phyloP scores from a whole-genome alignment of 2,888 invertebrate species.

The Tetropium fuscum region DNA sequence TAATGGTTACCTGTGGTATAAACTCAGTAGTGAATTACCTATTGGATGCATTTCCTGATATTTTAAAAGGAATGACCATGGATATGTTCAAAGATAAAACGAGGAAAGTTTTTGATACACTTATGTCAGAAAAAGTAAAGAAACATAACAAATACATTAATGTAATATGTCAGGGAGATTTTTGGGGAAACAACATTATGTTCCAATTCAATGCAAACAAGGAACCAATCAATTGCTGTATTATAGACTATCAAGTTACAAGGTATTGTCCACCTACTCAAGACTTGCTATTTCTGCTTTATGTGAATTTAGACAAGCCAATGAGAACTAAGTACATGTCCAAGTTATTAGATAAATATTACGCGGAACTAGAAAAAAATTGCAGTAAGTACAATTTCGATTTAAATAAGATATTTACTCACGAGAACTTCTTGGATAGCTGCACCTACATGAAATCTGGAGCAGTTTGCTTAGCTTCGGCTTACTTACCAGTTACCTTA shows the following conservation, averaged over 20 bases:
- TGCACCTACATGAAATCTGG: constrained; percentile 44
- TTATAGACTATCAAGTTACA: constrained; percentile 58
- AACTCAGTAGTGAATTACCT: constrained; percentile 21
- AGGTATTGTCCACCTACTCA: constrained; percentile 73
- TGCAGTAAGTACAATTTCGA: constrained; percentile 41
- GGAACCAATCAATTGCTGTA: constrained; percentile 47
- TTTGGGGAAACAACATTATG: constrained; percentile 57
- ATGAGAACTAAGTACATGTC: constrained; percentile 41
- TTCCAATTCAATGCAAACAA: constrained; percentile 42
- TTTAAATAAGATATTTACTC: constrained; percentile 41
- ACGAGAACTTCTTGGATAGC: constrained; percentile 44
- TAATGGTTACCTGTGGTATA: background rate
- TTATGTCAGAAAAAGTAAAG: constrained; percentile 55
- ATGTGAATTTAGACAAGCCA: constrained; percentile 40
- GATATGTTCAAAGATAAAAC: constrained; percentile 31
- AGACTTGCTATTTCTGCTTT: constrained; percentile 68
- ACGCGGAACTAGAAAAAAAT: constrained; percentile 39
- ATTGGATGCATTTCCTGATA: constrained; percentile 34
- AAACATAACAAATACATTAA: constrained; percentile 62
- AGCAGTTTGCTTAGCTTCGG: constrained; percentile 29
- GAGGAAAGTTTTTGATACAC: constrained; percentile 7
- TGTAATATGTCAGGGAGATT: constrained; percentile 58
- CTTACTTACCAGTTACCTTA: constrained; percentile 2
- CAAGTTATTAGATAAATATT: constrained; percentile 44
- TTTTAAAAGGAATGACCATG: constrained; percentile 25